phyloP scores from a whole-genome alignment of 30 jellyfish, hydroid and myxozoan species.

The Hydractinia symbiolongicarpus region DNA sequence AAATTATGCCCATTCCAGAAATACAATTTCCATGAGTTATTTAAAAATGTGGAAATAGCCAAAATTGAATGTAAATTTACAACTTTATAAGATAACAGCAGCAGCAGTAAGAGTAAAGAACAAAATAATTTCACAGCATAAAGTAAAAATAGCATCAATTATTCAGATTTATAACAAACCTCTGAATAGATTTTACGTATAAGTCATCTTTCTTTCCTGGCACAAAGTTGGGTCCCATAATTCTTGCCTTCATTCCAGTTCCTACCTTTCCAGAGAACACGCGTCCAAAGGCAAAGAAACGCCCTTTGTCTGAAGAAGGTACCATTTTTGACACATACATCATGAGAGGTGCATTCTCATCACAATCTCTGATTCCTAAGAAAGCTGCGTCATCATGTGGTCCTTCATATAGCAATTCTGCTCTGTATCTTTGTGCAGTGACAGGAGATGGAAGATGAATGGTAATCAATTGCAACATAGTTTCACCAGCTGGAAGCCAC shows the following conservation, averaged over 20 bases:
- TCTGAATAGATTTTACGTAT: conserved; percentile 70
- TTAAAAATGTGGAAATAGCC: not conserved
- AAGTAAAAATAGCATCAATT: too few relatives aligned
- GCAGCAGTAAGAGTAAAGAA: too few relatives aligned
- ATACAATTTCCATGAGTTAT: not conserved
- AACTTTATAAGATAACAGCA: too few relatives aligned
- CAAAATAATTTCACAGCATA: too few relatives aligned
- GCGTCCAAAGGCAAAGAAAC: conserved; percentile 99
- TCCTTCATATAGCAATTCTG: conserved; percentile 97
- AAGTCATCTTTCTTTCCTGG: conserved; percentile 98
- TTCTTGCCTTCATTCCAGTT: conserved; percentile 92
- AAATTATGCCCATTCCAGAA: not conserved
- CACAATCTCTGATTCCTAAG: conserved; percentile 88
- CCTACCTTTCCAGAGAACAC: conserved; percentile 98
- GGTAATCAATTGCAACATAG: conserved; percentile 90
- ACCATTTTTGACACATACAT: conserved; percentile 99
- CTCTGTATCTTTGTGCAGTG: conserved; percentile 95
- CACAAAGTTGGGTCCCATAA: conserved; percentile 94
- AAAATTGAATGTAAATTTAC: not conserved
- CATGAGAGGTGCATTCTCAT: conserved; percentile 95
- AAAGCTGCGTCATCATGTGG: conserved; percentile 96
- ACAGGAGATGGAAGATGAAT: conserved; percentile 99
- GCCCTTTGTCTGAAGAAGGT: conserved; percentile 98
- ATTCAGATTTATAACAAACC: conserved; percentile 35
- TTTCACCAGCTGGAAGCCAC: conserved; percentile 99